phyloP scores from a whole-genome alignment of 2,113 vertebrate species.

The Equus quagga region DNA sequence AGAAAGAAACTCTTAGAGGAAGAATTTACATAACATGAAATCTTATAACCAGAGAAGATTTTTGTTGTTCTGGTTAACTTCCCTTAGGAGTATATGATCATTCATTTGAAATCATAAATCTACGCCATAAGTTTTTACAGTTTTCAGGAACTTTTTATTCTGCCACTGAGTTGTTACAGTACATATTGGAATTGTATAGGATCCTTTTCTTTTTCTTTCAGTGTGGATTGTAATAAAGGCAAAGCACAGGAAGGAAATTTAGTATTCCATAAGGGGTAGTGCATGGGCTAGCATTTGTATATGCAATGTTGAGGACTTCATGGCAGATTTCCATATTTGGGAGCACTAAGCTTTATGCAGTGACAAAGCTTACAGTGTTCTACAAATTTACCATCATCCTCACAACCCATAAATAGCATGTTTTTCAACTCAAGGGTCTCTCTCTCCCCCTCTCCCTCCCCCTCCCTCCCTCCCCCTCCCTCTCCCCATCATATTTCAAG shows the following conservation, averaged over 20 bases:
- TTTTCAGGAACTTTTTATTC: constrained; percentile 48
- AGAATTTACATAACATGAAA: constrained; percentile 53
- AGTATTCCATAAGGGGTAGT: not conserved
- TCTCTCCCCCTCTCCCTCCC: too few species aligned
- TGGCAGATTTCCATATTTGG: not conserved
- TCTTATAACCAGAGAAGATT: constrained; percentile 21
- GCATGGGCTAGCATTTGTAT: not conserved
- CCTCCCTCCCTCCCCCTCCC: too few species aligned
- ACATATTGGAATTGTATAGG: not conserved
- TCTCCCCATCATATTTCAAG: not conserved
- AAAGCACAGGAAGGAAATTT: not conserved
- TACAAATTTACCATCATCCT: not conserved
- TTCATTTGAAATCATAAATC: constrained; percentile 56
- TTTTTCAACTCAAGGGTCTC: constrained; percentile 16
- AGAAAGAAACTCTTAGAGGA: not conserved
- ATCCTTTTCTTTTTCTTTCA: not conserved
- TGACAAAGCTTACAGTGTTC: not conserved
- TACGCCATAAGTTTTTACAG: not conserved
- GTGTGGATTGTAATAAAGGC: not conserved
- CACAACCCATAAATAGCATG: not conserved
- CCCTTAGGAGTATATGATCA: not conserved
- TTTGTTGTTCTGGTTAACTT: constrained; percentile 48
- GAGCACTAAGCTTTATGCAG: not conserved
- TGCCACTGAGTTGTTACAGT: not conserved
- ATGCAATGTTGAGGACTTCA: not conserved